Base-by-base conservation (phyloP, 2,888 invertebrate species). In the Geophilus truncorum region DNA sequence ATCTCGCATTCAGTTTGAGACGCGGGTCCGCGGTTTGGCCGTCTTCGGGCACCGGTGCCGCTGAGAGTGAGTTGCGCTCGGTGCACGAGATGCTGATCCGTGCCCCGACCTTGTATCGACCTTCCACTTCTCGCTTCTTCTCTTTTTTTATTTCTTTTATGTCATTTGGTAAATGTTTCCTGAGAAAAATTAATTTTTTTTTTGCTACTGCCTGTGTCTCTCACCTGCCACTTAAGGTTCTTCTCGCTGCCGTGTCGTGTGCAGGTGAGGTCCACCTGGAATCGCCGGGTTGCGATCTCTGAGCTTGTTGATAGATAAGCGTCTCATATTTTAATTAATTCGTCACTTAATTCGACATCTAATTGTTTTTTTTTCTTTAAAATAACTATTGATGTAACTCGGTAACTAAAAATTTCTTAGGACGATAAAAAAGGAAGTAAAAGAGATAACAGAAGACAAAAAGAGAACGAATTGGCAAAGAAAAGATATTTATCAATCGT, bases 191-290 rank as follows among this genome's bases (percentile, higher is more conserved):
- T 28, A 28, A 15, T 70, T 70, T 70, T 70, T 70, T 70, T 70
- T 70, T 62, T 4, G 40, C n/a, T n/a, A n/a, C n/a, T 3, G n/a
- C 18, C 25, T 6, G 12, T 70, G 6, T 28, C 15, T n/a, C 70
- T 70, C 70, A 70, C 70, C 70, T 70, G 70, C 70, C 70, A 51
- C 51, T 70, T 70, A n/a, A n/a, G n/a, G n/a, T n/a, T n/a, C n/a
- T 70, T 15, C 70, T 7, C 45, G 3, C 5, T 7, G 12, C 12
- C 57, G 57, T 6, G 57, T 6, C 15, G 40, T 25, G 28, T 70
- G 70, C 70, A 70, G 70, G 70, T 70, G 70, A 70, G 23, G 70
- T 70, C 10, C 70, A 70, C 70, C 70, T 57, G 70, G 70, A 62
- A 62, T 6, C 10, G 2, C n/a, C n/a, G 57, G 28, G 2, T 70